A percentile compares a stretch with the other conserved stretches of the same genome.
These are phyloP conservation scores for Centropus bengalensis DNA, from an alignment of 2,113 vertebrate species.

Conservation along the genomic window DNA sequence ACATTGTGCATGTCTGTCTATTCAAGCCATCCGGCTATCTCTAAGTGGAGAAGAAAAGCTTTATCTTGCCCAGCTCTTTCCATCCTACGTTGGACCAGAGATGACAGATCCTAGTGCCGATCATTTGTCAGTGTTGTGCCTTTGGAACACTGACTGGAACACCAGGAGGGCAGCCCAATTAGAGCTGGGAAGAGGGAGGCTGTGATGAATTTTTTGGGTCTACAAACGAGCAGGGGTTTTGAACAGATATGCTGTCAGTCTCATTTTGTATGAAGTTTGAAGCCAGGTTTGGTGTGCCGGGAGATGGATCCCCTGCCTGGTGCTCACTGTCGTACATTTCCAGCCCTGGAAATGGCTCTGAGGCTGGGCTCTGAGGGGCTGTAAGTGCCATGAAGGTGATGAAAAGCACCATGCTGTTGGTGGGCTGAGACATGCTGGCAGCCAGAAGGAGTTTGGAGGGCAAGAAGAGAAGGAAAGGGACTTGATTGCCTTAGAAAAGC, in stretches of 20 bases:
- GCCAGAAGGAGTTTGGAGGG: neutral
- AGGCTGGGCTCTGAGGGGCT: neutral
- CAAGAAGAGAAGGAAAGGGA: neutral
- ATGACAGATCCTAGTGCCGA: neutral
- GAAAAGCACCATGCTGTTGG: neutral
- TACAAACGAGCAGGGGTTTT: neutral
- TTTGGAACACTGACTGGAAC: neutral
- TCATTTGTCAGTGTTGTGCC: neutral
- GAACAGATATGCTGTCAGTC: rapidly evolving
- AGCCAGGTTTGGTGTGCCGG: neutral
- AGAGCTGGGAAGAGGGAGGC: neutral
- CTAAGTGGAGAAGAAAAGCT: neutral
- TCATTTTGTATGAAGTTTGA: neutral
- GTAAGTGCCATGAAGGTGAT: neutral
- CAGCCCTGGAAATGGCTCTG: neutral
- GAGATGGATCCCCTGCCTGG: neutral
- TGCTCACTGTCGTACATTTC: neutral
- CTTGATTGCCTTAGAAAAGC: neutral
- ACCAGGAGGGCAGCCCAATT: neutral
- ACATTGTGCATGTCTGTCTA: neutral
- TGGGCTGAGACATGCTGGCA: neutral
- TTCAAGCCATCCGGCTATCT: neutral
- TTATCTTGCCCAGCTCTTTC: neutral
- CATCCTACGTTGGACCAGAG: neutral
- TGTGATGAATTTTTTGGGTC: neutral